Percentiles rank a stretch among this genome's conserved stretches.
phyloP scores from a whole-genome alignment of 2,797 vertebrate genomes.

The Sitta carolinensis region DNA sequence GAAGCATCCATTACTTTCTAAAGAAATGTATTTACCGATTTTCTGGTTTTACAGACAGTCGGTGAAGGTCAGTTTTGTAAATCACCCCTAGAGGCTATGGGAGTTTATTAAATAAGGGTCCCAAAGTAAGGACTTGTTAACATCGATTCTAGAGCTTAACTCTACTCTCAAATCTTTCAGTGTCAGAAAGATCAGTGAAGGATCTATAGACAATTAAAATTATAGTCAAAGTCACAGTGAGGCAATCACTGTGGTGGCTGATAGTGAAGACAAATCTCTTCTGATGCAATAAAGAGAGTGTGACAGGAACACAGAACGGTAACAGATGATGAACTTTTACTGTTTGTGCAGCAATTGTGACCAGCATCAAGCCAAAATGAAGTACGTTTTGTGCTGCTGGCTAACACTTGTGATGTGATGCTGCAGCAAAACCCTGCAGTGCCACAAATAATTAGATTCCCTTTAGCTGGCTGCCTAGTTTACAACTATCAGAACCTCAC shows the following conservation, averaged over 20 bases:
- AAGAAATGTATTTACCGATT: neutral
- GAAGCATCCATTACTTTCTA: neutral
- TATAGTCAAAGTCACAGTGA: neutral
- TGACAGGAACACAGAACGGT: neutral
- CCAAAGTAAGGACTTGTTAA: constrained; percentile 34
- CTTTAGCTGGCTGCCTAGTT: neutral
- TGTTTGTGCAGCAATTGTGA: neutral
- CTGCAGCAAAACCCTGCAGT: neutral
- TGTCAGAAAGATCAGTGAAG: neutral
- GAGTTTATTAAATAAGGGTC: constrained; percentile 27
- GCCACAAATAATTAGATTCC: neutral
- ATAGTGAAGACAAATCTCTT: neutral
- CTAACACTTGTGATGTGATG: neutral
- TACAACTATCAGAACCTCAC: neutral
- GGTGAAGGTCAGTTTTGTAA: constrained; percentile 3
- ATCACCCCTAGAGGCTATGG: neutral
- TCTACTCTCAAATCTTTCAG: neutral
- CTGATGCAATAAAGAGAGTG: neutral
- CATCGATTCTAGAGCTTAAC: neutral
- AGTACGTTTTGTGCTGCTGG: neutral
- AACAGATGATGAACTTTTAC: neutral
- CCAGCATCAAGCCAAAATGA: neutral
- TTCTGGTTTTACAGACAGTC: neutral
- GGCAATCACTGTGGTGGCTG: neutral
- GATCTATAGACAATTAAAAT: constrained; percentile 40